Percentiles rank a stretch among this genome's conserved stretches.
These are phyloP conservation scores for Orthonyx spaldingii DNA, from an alignment of 2,113 vertebrate genomes.

Conservation along the genomic window DNA sequence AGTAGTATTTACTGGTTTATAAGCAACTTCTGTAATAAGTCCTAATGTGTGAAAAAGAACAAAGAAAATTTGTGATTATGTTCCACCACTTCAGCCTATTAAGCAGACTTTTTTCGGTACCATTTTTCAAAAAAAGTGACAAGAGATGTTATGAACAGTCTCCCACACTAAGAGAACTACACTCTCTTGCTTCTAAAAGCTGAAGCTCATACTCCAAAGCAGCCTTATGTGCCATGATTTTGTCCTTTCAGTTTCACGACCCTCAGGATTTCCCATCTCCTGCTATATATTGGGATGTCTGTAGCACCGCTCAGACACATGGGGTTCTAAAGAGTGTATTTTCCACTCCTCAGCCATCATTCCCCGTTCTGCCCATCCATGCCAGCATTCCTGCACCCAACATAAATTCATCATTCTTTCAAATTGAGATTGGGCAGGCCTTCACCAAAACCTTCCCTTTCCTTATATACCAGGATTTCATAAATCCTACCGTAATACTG, in stretches of 20 bases:
- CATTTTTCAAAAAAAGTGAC: not conserved
- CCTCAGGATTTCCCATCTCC: not conserved
- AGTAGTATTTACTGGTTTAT: not conserved
- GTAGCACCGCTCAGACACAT: not conserved
- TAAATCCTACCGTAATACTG: not conserved
- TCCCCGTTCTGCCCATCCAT: not conserved
- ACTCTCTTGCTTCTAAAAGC: not conserved
- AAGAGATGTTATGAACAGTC: not conserved
- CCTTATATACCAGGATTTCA: not conserved
- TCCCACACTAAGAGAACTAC: not conserved
- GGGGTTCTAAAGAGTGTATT: not conserved
- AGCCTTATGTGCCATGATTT: not conserved
- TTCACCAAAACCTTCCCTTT: not conserved
- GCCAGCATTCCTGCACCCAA: not conserved
- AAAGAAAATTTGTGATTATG: not conserved
- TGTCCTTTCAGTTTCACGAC: not conserved
- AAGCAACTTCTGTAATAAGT: not conserved
- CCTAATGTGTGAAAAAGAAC: not conserved
- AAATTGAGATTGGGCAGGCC: not conserved
- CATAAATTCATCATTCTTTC: not conserved
- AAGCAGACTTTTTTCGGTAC: not conserved
- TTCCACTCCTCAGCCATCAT: not conserved
- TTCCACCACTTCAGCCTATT: not conserved
- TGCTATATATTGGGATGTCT: not conserved
- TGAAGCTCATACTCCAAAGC: not conserved